Conservation (phyloP, 1,140 invertebrate genomes). For the Brachystomella parvula region DNA sequence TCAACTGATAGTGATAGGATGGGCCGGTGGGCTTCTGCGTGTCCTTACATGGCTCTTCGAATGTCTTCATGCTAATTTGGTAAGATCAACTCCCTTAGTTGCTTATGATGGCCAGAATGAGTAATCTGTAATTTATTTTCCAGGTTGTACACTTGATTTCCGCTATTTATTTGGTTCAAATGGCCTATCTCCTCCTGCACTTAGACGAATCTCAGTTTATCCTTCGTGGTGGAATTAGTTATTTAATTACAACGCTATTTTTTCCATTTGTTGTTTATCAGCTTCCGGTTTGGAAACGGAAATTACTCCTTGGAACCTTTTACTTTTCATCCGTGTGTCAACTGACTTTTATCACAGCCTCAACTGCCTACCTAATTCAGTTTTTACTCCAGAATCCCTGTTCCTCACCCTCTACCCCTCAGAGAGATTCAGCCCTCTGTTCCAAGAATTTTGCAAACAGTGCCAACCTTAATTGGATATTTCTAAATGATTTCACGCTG, state of each 20-base stretch:
- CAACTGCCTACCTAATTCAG: slow-evolving; percentile 3
- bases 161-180: slow-evolving; percentile 1
- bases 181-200: neutral
- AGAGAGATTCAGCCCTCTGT: neutral
- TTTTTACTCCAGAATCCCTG: slow-evolving; percentile 2
- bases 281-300: neutral
- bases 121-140: neutral
- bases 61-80: slow-evolving; percentile 4
- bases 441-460: neutral
- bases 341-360: neutral
- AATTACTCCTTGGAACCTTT: neutral
- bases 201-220: slow-evolving; percentile 2
- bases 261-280: neutral
- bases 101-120: too few species aligned
- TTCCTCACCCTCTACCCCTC: neutral
- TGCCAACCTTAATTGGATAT: neutral
- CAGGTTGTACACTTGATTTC: neutral
- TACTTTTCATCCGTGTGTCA: neutral
- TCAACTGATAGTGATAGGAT: neutral
- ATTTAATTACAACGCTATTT: neutral
- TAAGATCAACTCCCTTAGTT: too few species aligned
- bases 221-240: neutral
- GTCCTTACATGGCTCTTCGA: neutral
- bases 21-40: neutral
- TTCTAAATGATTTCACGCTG: neutral